Percentiles rank a stretch among this genome's conserved stretches.
Evolutionary conservation across 23 tunicate genomes (phyloP).

Genomic region (Halocynthia roretzi): DNA sequence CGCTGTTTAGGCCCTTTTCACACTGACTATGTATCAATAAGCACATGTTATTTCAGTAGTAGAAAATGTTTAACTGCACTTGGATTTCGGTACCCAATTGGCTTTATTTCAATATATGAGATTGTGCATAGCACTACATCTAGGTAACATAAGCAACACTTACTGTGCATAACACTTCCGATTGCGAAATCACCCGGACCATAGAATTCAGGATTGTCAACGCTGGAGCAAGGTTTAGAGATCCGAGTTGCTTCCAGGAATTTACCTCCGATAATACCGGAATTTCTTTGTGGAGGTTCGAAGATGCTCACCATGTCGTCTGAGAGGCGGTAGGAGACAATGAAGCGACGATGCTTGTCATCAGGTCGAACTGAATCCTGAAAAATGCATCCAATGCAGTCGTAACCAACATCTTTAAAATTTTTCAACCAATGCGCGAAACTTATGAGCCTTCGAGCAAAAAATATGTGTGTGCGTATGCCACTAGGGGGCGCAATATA

Average conservation of each 20-base stretch:
- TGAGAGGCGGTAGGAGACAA: constrained; percentile 85
- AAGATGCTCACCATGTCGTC: constrained; percentile 94
- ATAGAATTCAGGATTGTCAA: constrained; percentile 83
- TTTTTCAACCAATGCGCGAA: background rate
- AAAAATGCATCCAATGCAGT: background rate
- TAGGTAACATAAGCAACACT: constrained; percentile 3
- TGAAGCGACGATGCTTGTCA: constrained; percentile 86
- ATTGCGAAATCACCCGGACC: constrained; percentile 89
- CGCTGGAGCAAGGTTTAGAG: constrained; percentile 66
- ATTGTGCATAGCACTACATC: too few species aligned
- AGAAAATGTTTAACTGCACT: too few species aligned
- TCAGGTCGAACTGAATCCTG: constrained; percentile 64
- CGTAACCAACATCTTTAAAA: background rate
- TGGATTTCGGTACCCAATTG: too few species aligned
- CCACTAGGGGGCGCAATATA: too few species aligned
- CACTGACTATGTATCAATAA: too few species aligned
- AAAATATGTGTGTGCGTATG: too few species aligned
- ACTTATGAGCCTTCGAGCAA: too few species aligned
- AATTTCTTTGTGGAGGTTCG: constrained; percentile 97
- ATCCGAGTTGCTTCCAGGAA: constrained; percentile 89
- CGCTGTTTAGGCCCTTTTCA: too few species aligned
- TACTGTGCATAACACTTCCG: constrained; percentile 79
- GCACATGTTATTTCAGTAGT: too few species aligned
- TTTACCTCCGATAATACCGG: constrained; percentile 95
- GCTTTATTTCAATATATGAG: too few species aligned